These are phyloP conservation scores for Lepidocolaptes lacrymiger DNA, from an alignment of 2,797 vertebrate species.

Conservation along the genomic window DNA sequence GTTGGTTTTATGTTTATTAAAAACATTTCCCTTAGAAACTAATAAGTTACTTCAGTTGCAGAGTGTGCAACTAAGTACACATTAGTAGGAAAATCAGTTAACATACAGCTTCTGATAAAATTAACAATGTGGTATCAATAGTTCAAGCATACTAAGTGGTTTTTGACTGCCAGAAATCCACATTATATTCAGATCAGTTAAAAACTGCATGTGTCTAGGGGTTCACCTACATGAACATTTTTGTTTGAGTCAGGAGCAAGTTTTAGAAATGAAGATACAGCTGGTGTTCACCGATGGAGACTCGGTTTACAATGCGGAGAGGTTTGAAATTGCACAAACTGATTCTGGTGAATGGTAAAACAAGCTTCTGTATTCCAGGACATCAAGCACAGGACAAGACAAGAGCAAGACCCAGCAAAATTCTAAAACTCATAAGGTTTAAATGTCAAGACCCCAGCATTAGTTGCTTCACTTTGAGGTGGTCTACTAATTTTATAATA, in stretches of 20 bases:
- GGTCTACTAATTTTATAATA: neutral
- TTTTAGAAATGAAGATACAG: neutral
- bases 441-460: neutral
- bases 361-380: neutral
- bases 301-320: neutral
- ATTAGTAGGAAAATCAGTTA: neutral
- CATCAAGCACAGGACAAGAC: neutral
- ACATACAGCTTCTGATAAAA: neutral
- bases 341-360: neutral
- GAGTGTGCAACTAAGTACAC: neutral
- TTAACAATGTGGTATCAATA: neutral
- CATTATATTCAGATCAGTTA: neutral
- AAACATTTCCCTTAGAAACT: neutral
- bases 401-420: neutral
- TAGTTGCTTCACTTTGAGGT: neutral
- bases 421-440: neutral
- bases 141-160: neutral
- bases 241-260: fast-evolving
- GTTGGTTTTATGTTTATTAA: neutral
- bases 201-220: neutral
- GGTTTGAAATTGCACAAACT: neutral
- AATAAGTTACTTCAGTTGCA: neutral
- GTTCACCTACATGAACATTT: neutral
- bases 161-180: neutral
- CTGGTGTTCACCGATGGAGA: neutral